Evolutionary conservation across 2,888 invertebrate species (phyloP).

Genomic region (Melinopterus prodromus): DNA sequence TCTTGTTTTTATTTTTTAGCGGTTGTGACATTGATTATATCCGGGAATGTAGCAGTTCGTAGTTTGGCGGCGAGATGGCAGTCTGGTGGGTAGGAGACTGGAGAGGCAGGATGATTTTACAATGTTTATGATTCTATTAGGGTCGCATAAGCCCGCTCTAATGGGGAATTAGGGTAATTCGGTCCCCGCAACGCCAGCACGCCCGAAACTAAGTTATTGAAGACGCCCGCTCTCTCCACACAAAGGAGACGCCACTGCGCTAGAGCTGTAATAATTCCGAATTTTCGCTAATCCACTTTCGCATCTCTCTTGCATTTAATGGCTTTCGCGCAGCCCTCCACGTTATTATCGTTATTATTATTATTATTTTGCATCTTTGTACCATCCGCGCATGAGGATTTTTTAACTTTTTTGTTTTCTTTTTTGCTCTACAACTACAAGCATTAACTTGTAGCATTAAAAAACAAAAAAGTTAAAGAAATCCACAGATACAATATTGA

Average conservation of each 20-base stretch:
- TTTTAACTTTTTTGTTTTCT: too few relatives aligned
- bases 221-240: slow-evolving; percentile 42
- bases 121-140: slow-evolving; percentile 57
- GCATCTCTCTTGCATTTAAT: slow-evolving; percentile 35
- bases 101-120: slow-evolving; percentile 45
- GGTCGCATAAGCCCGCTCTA: slow-evolving; percentile 54
- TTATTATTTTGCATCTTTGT: neutral
- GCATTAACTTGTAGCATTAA: too few relatives aligned
- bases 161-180: slow-evolving; percentile 57
- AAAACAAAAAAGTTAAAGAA: too few relatives aligned
- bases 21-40: too few relatives aligned
- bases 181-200: slow-evolving; percentile 46
- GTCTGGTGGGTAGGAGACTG: neutral
- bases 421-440: too few relatives aligned
- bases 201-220: slow-evolving; percentile 58
- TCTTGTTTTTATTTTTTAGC: too few relatives aligned
- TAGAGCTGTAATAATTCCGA: slow-evolving; percentile 56
- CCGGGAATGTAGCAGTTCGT: neutral
- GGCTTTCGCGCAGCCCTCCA: slow-evolving; percentile 19
- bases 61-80: neutral
- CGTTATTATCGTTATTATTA: neutral
- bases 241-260: slow-evolving; percentile 48
- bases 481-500: neutral
- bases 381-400: neutral
- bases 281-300: slow-evolving; percentile 54